Conservation (phyloP, 2,888 invertebrate genomes). For the Amphipyra tragopoginis region DNA sequence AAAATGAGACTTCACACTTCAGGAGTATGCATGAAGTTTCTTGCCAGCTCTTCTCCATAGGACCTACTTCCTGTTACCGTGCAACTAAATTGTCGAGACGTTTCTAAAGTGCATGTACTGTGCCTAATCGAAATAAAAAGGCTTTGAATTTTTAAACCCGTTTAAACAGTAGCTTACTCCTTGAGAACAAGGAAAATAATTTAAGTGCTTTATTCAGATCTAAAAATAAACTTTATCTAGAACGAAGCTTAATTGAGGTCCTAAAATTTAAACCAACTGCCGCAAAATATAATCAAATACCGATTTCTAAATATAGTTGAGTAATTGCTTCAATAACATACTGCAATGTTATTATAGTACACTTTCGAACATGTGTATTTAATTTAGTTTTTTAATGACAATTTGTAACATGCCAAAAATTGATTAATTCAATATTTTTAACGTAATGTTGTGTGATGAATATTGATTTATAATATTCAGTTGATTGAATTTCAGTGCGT, state of each 20-base stretch:
- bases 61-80: too few species aligned
- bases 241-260: background rate
- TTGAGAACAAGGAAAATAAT: too few species aligned
- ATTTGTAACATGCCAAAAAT: slow-evolving; percentile 41
- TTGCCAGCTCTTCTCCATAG: too few species aligned
- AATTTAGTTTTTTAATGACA: slow-evolving; percentile 19
- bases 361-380: slow-evolving; percentile 6
- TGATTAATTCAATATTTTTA: slow-evolving; percentile 36
- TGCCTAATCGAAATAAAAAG: too few species aligned
- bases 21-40: too few species aligned
- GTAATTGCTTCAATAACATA: slow-evolving; percentile 31
- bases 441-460: background rate
- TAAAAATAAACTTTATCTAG: background rate
- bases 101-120: too few species aligned
- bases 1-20: too few species aligned
- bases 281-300: slow-evolving; percentile 9
- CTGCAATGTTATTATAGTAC: slow-evolving; percentile 13
- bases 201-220: background rate
- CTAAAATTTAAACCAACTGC: slow-evolving; percentile 1
- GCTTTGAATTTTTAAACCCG: too few species aligned
- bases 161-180: too few species aligned
- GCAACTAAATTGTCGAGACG: too few species aligned
- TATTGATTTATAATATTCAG: slow-evolving; percentile 9
- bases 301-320: slow-evolving; percentile 11
- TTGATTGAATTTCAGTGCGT: slow-evolving; percentile 31